Evolutionary conservation across 2,797 vertebrate species (phyloP).

Genomic region (Antrozous pallidus): DNA sequence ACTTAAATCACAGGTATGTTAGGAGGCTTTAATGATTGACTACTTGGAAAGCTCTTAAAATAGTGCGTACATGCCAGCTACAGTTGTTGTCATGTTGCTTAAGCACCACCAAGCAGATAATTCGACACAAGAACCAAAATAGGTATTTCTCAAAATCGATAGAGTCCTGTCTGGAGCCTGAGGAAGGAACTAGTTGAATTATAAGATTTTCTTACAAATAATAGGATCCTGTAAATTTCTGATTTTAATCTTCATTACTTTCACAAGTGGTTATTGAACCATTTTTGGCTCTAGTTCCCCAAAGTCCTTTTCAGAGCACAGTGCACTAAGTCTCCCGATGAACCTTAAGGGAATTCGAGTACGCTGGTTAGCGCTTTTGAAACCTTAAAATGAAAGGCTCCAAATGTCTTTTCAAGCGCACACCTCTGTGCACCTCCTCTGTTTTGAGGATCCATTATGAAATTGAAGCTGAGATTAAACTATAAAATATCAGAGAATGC

Average conservation of each 20-base stretch:
- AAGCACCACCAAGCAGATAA: background rate
- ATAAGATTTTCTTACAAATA: background rate
- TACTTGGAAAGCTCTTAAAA: too few species aligned
- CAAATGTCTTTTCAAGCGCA: conserved; percentile 42
- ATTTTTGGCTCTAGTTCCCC: background rate
- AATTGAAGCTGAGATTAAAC: conserved; percentile 36
- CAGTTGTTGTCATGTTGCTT: background rate
- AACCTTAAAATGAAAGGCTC: conserved; percentile 35
- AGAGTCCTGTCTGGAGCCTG: background rate
- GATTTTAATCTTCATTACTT: background rate
- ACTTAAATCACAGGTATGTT: background rate
- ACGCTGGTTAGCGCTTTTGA: conserved; percentile 39
- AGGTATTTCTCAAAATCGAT: background rate
- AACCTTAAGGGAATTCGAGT: background rate
- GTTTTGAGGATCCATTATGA: conserved; percentile 34
- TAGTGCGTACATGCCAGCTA: background rate
- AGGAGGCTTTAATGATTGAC: background rate
- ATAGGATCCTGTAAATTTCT: background rate
- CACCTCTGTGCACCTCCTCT: background rate
- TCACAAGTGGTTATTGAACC: background rate
- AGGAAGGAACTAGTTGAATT: background rate
- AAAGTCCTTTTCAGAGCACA: background rate
- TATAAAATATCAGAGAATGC: background rate
- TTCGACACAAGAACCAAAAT: background rate
- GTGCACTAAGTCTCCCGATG: background rate